Conservation (phyloP, 2,797 vertebrate species). For the Hephaestus fuliginosus region DNA sequence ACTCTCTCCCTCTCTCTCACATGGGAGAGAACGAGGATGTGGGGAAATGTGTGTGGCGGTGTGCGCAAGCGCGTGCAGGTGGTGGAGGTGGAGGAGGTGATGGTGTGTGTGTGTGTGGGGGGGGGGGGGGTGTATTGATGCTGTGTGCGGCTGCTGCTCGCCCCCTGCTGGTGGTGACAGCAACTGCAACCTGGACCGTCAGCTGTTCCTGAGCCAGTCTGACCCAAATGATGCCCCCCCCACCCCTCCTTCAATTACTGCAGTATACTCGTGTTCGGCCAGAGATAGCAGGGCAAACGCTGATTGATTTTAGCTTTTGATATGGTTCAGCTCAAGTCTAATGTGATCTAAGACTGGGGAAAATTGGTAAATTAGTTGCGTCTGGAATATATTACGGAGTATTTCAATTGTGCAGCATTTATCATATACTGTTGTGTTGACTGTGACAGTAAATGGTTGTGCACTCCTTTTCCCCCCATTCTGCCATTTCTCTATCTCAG, state of each 20-base stretch:
- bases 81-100: constrained; percentile 1
- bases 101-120: too few relatives aligned
- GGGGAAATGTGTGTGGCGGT: constrained; percentile 33
- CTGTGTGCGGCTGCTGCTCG: constrained; percentile 63
- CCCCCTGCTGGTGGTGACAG: constrained; percentile 75
- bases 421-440: neutral
- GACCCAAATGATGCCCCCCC: constrained; percentile 53
- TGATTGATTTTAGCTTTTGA: constrained; percentile 53
- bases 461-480: neutral
- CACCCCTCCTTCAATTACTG: constrained; percentile 46
- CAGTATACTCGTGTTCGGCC: constrained; percentile 36
- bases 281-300: constrained; percentile 42
- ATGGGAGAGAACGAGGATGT: constrained; percentile 34
- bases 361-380: constrained; percentile 38
- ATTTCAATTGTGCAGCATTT: constrained; percentile 21
- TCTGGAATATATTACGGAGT: constrained; percentile 20
- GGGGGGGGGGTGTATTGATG: neutral
- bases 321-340: constrained; percentile 43
- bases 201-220: constrained; percentile 47
- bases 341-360: constrained; percentile 37
- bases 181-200: constrained; percentile 42
- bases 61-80: constrained; percentile 42
- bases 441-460: neutral
- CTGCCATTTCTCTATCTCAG: neutral
- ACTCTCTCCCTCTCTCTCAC: constrained; percentile 45